Percentiles rank a stretch among this genome's conserved stretches.
phyloP scores from a whole-genome alignment of 2,113 vertebrate species.

The Octodon degus region DNA sequence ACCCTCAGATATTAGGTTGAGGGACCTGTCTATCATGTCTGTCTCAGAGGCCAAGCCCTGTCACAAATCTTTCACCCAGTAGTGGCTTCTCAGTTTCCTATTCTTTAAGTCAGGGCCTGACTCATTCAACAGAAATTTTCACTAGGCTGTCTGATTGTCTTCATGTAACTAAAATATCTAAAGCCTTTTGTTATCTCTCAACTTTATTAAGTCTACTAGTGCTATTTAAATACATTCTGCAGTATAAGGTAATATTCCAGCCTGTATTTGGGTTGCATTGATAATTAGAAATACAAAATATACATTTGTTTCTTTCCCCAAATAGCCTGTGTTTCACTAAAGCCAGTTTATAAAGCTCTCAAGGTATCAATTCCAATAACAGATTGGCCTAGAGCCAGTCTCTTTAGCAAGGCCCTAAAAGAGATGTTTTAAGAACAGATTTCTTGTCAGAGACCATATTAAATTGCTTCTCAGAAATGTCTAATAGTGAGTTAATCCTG shows the following conservation, averaged over 20 bases:
- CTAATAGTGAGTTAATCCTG: neutral
- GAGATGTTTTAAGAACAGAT: slow-evolving; percentile 16
- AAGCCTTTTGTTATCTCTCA: neutral
- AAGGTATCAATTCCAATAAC: neutral
- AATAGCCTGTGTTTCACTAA: neutral
- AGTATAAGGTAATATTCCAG: neutral
- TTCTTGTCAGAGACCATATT: neutral
- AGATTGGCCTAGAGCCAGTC: neutral
- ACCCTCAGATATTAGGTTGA: neutral
- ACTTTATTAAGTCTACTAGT: neutral
- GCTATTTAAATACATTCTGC: neutral
- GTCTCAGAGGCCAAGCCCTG: neutral
- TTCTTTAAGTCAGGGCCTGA: neutral
- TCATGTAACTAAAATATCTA: slow-evolving; percentile 8
- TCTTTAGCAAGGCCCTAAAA: neutral
- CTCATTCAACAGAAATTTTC: neutral
- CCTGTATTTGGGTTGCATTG: neutral
- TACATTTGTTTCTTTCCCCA: neutral
- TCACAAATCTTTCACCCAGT: neutral
- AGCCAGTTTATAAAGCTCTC: neutral
- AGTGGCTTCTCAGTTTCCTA: neutral
- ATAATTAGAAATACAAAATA: neutral
- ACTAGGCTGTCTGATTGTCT: neutral
- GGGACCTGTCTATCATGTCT: neutral
- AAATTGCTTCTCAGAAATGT: neutral